A percentile compares a stretch with the other conserved stretches of the same genome.
Conservation (phyloP, 2,888 invertebrate genomes). For the Rhamnusium bicolor region DNA sequence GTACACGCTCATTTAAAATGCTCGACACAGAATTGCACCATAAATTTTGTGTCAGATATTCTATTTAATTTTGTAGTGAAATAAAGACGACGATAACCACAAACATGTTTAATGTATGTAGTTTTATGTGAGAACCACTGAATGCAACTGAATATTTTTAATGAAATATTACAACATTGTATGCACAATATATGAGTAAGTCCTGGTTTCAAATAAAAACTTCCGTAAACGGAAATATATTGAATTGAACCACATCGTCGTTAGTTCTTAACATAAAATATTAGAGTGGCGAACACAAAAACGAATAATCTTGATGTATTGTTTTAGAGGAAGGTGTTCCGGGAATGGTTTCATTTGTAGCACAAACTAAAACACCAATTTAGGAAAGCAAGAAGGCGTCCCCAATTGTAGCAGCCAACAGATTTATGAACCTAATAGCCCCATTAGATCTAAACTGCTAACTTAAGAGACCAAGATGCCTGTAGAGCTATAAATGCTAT, state of each 20-base stretch:
- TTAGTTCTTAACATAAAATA: not conserved
- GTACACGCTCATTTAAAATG: not conserved
- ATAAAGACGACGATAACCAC: not conserved
- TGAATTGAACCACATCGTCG: not conserved
- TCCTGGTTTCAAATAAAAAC: not conserved
- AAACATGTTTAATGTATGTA: not conserved
- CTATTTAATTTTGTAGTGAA: not conserved
- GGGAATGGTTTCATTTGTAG: not conserved
- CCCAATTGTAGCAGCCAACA: conserved; percentile 30
- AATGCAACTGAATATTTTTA: not conserved
- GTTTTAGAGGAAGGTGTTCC: not conserved
- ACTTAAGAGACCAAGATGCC: conserved; percentile 36
- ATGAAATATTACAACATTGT: not conserved
- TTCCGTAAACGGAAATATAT: not conserved
- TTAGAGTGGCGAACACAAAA: not conserved
- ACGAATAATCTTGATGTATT: not conserved
- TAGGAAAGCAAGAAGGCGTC: conserved; percentile 40
- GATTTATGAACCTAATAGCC: conserved; percentile 44
- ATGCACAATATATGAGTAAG: not conserved
- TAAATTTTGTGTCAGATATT: not conserved
- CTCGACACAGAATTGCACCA: not conserved
- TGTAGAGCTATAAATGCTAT: conserved; percentile 7
- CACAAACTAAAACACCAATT: conserved; percentile 41
- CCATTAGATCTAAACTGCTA: conserved; percentile 44
- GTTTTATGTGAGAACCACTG: not conserved